These are phyloP conservation scores for Nasua narica DNA, from an alignment of 2,797 vertebrate genomes.

Conservation along the genomic window DNA sequence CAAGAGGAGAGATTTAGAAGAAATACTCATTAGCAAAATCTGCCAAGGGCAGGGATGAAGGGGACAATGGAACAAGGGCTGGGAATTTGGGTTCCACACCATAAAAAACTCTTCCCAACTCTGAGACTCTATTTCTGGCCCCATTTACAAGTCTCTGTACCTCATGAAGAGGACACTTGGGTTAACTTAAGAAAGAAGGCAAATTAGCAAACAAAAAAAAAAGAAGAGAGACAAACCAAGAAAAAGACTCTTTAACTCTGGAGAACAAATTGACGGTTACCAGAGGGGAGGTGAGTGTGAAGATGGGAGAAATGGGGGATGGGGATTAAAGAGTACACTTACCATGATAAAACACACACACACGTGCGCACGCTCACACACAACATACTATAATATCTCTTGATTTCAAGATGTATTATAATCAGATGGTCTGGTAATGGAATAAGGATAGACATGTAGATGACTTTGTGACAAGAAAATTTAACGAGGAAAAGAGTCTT, in stretches of 20 bases:
- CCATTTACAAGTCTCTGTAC: neutral
- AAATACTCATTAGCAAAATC: neutral
- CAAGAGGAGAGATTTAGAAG: neutral
- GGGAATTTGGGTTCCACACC: neutral
- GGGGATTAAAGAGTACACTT: neutral
- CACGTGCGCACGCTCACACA: too few species aligned
- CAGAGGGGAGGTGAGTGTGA: neutral
- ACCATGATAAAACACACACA: neutral
- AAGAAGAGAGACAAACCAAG: neutral
- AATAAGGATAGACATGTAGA: neutral
- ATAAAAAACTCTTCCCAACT: neutral
- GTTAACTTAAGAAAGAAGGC: neutral
- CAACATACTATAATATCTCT: neutral
- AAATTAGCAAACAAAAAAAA: neutral
- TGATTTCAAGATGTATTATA: neutral
- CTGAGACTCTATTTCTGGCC: neutral
- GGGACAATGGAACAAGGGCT: too few species aligned
- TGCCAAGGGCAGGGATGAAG: neutral
- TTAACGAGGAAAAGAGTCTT: neutral
- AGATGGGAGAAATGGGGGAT: neutral
- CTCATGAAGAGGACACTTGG: neutral
- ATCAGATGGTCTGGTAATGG: neutral
- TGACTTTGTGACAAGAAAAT: neutral
- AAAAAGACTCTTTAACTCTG: neutral
- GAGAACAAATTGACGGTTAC: neutral